Conservation (phyloP, 2,888 invertebrate species). For the Lycocerus yunnanus region DNA sequence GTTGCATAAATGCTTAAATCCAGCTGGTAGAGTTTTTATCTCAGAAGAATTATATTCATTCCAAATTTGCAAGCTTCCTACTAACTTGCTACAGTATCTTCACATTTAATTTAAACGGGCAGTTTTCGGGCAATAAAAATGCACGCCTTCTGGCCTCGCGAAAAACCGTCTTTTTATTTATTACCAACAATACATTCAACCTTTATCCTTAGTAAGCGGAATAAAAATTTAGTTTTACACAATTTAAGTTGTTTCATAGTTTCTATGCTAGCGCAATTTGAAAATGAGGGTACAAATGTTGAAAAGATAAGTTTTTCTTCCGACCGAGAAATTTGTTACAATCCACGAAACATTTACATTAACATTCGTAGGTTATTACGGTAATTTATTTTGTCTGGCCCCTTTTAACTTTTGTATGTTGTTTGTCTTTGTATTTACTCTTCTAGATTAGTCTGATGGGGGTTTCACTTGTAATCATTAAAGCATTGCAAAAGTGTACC, state of each 20-base stretch:
- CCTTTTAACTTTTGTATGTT: slow-evolving; percentile 51
- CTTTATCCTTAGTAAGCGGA: slow-evolving; percentile 36
- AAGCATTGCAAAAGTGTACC: not conserved
- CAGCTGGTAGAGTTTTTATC: slow-evolving; percentile 34
- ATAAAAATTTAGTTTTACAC: slow-evolving; percentile 16
- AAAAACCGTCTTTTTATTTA: slow-evolving; percentile 58
- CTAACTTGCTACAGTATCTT: slow-evolving; percentile 54
- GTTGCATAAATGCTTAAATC: slow-evolving; percentile 26
- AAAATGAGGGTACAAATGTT: slow-evolving; percentile 30
- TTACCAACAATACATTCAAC: slow-evolving; percentile 40
- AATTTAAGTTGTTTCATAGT: slow-evolving; percentile 11
- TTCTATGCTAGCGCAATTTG: slow-evolving; percentile 25
- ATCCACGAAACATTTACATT: slow-evolving; percentile 55
- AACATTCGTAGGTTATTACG: slow-evolving; percentile 49
- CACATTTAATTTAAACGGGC: slow-evolving; percentile 58
- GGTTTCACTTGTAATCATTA: slow-evolving; percentile 4
- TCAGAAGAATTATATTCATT: slow-evolving; percentile 48
- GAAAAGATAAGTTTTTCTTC: slow-evolving; percentile 54
- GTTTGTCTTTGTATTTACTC: slow-evolving; percentile 44
- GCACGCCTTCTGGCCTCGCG: slow-evolving; percentile 58
- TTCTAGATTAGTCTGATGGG: slow-evolving; percentile 20
- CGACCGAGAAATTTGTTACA: slow-evolving; percentile 55
- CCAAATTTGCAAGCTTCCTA: slow-evolving; percentile 45
- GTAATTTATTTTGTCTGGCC: slow-evolving; percentile 56
- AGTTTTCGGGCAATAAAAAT: slow-evolving; percentile 59